These are phyloP conservation scores for Albula glossodonta DNA, from an alignment of 2,113 vertebrate species.

Conservation along the genomic window DNA sequence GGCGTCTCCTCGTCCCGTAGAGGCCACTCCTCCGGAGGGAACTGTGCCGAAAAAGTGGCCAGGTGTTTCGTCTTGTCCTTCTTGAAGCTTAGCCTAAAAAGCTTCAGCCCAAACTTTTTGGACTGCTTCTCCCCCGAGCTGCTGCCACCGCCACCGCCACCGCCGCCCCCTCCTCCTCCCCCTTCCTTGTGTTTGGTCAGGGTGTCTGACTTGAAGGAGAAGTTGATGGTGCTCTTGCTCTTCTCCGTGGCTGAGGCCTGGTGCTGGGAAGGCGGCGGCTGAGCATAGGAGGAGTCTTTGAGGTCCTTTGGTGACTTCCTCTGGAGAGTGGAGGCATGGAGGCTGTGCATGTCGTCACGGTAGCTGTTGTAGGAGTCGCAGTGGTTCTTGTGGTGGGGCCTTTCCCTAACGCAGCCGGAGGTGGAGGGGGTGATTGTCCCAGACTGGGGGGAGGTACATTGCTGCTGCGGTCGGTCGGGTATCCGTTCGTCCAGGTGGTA, in stretches of 20 bases:
- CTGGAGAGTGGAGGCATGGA: conserved; percentile 90
- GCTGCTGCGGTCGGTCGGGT: conserved; percentile 80
- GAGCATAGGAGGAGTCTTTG: conserved; percentile 74
- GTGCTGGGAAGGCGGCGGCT: conserved; percentile 79
- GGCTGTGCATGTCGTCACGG: conserved; percentile 85
- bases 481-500: conserved; percentile 85
- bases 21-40: conserved; percentile 97
- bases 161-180: conserved; percentile 36
- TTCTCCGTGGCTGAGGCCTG: conserved; percentile 79
- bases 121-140: conserved; percentile 82
- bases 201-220: conserved; percentile 90
- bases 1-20: conserved; percentile 91
- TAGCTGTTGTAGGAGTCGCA: conserved; percentile 87
- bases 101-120: conserved; percentile 94
- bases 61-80: conserved; percentile 96
- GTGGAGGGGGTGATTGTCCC: conserved; percentile 88
- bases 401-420: conserved; percentile 87
- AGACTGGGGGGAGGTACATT: conserved; percentile 91
- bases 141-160: conserved; percentile 28
- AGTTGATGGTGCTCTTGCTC: conserved; percentile 85
- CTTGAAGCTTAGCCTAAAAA: conserved; percentile 96
- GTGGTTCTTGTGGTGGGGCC: conserved; percentile 88
- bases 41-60: conserved; percentile 95
- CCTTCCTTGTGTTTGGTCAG: conserved; percentile 85
- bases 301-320: conserved; percentile 87